Percentiles rank a stretch among this genome's conserved stretches.
Conservation (phyloP, 2,888 invertebrate species). For the Ceriagrion tenellum region DNA sequence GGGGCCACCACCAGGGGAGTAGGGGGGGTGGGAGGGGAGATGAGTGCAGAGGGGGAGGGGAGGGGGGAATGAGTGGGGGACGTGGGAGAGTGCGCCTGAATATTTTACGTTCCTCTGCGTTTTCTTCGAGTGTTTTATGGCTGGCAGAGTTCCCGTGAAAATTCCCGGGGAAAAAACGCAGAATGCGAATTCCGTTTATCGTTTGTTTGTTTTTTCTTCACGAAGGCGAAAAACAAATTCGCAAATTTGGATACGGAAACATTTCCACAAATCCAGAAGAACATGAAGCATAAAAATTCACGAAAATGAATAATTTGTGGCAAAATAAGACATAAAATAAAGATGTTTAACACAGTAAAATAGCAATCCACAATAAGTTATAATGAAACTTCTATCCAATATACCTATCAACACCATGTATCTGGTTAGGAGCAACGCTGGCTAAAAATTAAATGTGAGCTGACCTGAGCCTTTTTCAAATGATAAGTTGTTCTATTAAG, state of each 20-base stretch:
- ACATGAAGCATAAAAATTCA: not conserved
- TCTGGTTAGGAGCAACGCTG: no score
- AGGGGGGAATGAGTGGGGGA: not conserved
- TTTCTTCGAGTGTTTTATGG: conserved; percentile 59
- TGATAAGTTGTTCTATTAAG: no score
- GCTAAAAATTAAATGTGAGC: no score
- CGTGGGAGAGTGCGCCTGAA: conserved; percentile 18
- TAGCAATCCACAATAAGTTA: not conserved
- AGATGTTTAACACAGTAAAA: not conserved
- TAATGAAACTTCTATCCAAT: not conserved
- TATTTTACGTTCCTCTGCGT: conserved; percentile 60
- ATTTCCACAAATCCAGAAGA: not conserved
- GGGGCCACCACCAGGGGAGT: no score
- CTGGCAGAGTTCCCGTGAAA: conserved; percentile 50
- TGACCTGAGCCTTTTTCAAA: no score
- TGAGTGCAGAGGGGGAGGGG: not conserved
- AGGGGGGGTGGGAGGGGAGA: not conserved
- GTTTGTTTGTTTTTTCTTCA: conserved; percentile 10
- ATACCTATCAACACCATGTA: no score
- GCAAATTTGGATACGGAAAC: not conserved
- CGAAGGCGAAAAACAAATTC: not conserved
- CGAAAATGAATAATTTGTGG: not conserved
- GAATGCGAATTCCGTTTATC: conserved; percentile 26
- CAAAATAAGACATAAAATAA: not conserved
- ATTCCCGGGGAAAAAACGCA: conserved; percentile 18